Evolutionary conservation across 2,797 vertebrate genomes (phyloP).

Genomic region (Scarus forsteni): DNA sequence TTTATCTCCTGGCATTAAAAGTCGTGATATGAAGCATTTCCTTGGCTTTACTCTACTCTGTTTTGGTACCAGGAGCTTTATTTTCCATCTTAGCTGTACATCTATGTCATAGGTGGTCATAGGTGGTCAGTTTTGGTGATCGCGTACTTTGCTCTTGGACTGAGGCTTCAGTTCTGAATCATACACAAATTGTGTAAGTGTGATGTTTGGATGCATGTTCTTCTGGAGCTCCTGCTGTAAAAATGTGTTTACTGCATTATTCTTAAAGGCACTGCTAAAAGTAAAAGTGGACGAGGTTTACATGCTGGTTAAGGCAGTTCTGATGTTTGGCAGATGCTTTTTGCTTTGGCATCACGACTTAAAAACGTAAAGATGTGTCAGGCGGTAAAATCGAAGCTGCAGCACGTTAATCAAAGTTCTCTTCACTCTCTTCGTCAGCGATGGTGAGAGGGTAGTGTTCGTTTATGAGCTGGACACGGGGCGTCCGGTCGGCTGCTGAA

Average conservation of each 20-base stretch:
- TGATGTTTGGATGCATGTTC: too few relatives aligned
- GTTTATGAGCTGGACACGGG: slow-evolving; percentile 52
- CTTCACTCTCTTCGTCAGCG: slow-evolving; percentile 51
- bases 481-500: slow-evolving; percentile 39
- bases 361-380: slow-evolving; percentile 46
- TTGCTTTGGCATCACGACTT: slow-evolving; percentile 46
- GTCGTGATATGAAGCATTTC: neutral
- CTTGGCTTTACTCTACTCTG: too few relatives aligned
- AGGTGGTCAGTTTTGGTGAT: too few relatives aligned
- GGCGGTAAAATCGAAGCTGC: slow-evolving; percentile 55
- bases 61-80: too few relatives aligned
- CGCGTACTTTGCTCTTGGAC: too few relatives aligned
- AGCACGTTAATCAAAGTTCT: slow-evolving; percentile 45
- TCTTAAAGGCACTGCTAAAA: slow-evolving; percentile 31
- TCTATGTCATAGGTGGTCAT: too few relatives aligned
- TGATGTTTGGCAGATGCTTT: slow-evolving; percentile 46
- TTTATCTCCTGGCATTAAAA: slow-evolving; percentile 16
- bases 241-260: slow-evolving; percentile 27
- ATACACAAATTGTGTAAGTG: too few relatives aligned
- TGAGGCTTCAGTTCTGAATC: too few relatives aligned
- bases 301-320: slow-evolving; percentile 38
- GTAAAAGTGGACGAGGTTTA: slow-evolving; percentile 41
- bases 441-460: slow-evolving; percentile 48
- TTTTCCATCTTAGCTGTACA: too few relatives aligned
- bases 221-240: too few relatives aligned